Percentiles rank a stretch among this genome's conserved stretches.
phyloP scores from a whole-genome alignment of 2,113 vertebrate species.

The Acrocephalus kingi region DNA sequence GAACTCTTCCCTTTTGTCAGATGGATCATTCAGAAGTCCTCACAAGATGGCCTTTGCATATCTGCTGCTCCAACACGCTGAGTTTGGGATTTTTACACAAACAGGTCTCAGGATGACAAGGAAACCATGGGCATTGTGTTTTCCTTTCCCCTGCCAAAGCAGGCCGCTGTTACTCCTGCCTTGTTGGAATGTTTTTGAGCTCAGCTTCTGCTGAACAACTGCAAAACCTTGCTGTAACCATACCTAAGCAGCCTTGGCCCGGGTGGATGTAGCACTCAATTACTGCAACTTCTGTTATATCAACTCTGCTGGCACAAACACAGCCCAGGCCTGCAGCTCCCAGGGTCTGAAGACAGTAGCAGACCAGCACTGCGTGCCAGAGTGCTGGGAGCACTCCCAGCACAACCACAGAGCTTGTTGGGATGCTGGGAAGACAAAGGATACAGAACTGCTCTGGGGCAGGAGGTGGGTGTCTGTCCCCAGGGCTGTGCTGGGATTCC shows the following conservation, averaged over 20 bases:
- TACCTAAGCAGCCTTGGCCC: neutral
- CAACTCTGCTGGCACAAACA: neutral
- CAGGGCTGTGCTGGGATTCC: neutral
- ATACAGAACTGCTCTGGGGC: neutral
- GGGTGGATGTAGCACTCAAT: neutral
- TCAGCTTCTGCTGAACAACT: neutral
- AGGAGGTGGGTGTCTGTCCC: neutral
- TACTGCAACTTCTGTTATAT: neutral
- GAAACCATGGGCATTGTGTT: neutral
- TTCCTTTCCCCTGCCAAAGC: neutral
- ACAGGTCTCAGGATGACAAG: neutral
- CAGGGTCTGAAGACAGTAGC: neutral
- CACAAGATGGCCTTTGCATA: neutral
- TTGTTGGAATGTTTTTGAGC: neutral
- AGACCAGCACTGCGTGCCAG: neutral
- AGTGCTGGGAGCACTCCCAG: neutral
- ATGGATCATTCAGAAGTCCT: neutral
- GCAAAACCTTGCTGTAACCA: neutral
- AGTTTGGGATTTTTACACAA: neutral
- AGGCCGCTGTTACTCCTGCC: neutral
- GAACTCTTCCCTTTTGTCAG: neutral
- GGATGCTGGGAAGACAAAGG: neutral
- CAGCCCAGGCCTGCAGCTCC: neutral
- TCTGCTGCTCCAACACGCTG: neutral
- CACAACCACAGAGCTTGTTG: neutral